A percentile compares a stretch with the other conserved stretches of the same genome.
These are phyloP conservation scores for Suncus etruscus DNA, from an alignment of 2,113 vertebrate genomes.

Conservation along the genomic window DNA sequence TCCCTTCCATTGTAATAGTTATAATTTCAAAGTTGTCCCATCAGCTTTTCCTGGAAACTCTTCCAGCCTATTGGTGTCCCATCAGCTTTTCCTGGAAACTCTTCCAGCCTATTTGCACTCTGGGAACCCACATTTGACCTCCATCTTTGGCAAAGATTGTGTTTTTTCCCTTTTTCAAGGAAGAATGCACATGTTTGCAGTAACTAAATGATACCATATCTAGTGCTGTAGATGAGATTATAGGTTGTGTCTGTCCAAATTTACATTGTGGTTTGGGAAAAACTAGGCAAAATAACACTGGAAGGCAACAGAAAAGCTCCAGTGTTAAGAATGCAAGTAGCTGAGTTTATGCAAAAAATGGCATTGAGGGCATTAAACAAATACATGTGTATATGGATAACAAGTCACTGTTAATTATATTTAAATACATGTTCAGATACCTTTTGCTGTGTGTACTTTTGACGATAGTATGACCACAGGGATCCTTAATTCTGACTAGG, in stretches of 20 bases:
- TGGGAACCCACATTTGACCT: not conserved
- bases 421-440: not conserved
- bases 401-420: not conserved
- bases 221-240: slow-evolving; percentile 13
- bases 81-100: not conserved
- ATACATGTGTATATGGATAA: not conserved
- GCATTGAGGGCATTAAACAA: not conserved
- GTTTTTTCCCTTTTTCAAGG: not conserved
- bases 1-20: not conserved
- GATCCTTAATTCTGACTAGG: slow-evolving; percentile 4
- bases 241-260: slow-evolving; percentile 29
- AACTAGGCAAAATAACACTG: slow-evolving; percentile 21
- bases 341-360: not conserved
- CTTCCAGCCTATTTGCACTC: not conserved
- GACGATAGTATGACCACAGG: not conserved
- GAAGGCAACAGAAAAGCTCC: not conserved
- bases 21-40: not conserved
- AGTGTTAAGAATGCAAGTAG: not conserved
- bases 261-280: slow-evolving; percentile 3
- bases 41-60: not conserved
- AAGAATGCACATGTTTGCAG: slow-evolving; percentile 36
- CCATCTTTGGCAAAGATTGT: not conserved
- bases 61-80: not conserved
- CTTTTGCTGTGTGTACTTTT: not conserved
- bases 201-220: not conserved